These are phyloP conservation scores for Virgularia gustaviana DNA, from an alignment of 92 coral and sea anemone species.

Conservation along the genomic window DNA sequence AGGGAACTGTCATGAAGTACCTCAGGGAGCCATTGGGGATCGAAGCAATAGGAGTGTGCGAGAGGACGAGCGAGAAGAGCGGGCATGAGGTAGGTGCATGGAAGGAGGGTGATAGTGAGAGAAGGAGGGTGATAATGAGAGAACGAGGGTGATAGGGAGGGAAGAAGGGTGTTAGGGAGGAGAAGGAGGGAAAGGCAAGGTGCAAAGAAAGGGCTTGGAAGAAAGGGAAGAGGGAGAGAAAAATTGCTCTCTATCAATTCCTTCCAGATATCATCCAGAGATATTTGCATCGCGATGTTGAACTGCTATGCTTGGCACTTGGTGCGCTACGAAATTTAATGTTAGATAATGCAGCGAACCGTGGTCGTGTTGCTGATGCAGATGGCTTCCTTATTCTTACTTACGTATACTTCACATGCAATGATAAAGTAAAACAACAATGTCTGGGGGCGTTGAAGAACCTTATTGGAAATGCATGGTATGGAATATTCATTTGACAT, in stretches of 20 bases:
- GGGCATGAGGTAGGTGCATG: neutral
- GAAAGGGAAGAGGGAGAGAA: neutral
- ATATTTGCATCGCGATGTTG: constrained; percentile 54
- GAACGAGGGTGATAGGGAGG: neutral
- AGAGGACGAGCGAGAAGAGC: neutral
- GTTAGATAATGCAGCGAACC: constrained; percentile 60
- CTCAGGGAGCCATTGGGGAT: no score
- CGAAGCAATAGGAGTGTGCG: neutral
- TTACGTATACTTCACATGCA: constrained; percentile 49
- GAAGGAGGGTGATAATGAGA: neutral
- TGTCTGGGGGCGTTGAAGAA: constrained; percentile 71
- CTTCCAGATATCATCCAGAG: constrained; percentile 60
- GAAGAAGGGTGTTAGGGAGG: neutral
- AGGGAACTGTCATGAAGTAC: no score
- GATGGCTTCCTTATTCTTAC: constrained; percentile 64
- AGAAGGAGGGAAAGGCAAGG: neutral
- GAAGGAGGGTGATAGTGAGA: neutral
- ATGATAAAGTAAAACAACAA: constrained; percentile 51
- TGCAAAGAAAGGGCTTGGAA: neutral
- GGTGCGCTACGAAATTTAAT: constrained; percentile 77
- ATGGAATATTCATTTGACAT: constrained; percentile 7
- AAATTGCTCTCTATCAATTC: neutral
- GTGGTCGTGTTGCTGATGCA: constrained; percentile 69
- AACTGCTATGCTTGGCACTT: constrained; percentile 61
- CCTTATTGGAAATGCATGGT: constrained; percentile 71